Conservation (phyloP, 2,888 invertebrate species). For the Megamerina dolium region DNA sequence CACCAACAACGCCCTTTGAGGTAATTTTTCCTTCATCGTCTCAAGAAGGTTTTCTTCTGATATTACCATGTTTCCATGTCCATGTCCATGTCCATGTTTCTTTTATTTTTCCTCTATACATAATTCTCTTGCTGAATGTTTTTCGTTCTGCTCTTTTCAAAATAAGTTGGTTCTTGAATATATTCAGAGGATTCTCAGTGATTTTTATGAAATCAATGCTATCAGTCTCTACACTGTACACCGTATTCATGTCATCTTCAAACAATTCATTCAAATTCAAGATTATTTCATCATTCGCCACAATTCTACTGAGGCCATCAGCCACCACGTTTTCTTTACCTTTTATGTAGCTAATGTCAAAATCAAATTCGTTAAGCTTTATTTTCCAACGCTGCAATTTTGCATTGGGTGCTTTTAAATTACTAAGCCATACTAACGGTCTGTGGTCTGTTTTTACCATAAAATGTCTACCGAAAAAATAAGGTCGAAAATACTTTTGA, state of each 20-base stretch:
- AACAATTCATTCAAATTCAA: constrained; percentile 10
- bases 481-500: too few relatives aligned
- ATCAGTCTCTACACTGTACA: constrained; percentile 8
- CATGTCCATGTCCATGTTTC: too few relatives aligned
- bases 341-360: constrained; percentile 9
- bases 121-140: too few relatives aligned
- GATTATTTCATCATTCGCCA: constrained; percentile 5
- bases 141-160: too few relatives aligned
- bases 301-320: constrained; percentile 9
- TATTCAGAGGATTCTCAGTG: constrained; percentile 2
- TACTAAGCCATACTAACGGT: constrained; percentile 2
- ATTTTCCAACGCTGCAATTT: constrained; percentile 12
- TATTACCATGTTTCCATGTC: too few relatives aligned
- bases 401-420: constrained; percentile 8
- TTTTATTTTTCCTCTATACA: too few relatives aligned
- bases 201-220: constrained; percentile 1
- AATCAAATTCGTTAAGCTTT: constrained; percentile 9
- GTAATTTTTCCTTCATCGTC: too few relatives aligned
- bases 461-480: constrained; percentile 5
- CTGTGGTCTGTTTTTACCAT: constrained; percentile 5
- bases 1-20: too few relatives aligned
- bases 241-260: constrained; percentile 8
- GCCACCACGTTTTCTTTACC: constrained; percentile 13
- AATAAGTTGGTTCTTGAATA: not conserved
- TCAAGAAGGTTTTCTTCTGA: too few relatives aligned